Evolutionary conservation across 2,888 invertebrate genomes (phyloP), one percentile per base, ranked within the genome.

Genomic region (Didymodactylos carnosus): DNA sequence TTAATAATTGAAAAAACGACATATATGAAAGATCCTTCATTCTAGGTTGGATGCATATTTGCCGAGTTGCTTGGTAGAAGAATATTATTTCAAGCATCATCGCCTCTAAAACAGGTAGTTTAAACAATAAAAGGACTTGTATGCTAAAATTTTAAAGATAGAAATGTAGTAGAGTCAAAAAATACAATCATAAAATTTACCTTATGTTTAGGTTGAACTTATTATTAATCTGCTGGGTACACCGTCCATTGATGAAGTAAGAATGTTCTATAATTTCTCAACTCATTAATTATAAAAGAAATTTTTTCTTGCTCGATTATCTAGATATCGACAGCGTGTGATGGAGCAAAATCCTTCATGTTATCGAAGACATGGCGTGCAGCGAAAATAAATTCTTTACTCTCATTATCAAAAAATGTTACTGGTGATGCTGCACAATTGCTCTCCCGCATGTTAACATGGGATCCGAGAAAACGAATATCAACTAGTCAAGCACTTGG

Each of bases 1-100:
- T n/a, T n/a, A n/a, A n/a, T n/a, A n/a, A n/a, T n/a, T n/a, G n/a
- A n/a, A n/a, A n/a, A n/a, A n/a, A n/a, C n/a, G n/a, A n/a, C n/a
- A n/a, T n/a, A n/a, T n/a, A n/a, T n/a, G n/a, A n/a, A n/a, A n/a
- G n/a, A n/a, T n/a, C n/a, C n/a, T n/a, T n/a, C n/a, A n/a, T n/a
- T n/a, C n/a, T n/a, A n/a, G n/a, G n/a, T 98, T 69, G 98, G 98
- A 70, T 98, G 98, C 85, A 98, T 98, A 84, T 97, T 98, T 83
- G 97, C 95, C 49, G 98, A 98, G 83, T 87, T 98, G 76, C 88
- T 98, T 71, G 92, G 94, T 75, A 87, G 97, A 77, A 87, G 95
- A 79, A 98, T 98, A 79, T 87, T 98, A 78, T 98, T 98, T 86
- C 95, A 95, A 85, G 97, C 97, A 53, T 93, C 94, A 84, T 94